Percentiles rank a stretch among this genome's conserved stretches.
Evolutionary conservation across 2,797 vertebrate genomes (phyloP).

Genomic region (Peromyscus attwateri): DNA sequence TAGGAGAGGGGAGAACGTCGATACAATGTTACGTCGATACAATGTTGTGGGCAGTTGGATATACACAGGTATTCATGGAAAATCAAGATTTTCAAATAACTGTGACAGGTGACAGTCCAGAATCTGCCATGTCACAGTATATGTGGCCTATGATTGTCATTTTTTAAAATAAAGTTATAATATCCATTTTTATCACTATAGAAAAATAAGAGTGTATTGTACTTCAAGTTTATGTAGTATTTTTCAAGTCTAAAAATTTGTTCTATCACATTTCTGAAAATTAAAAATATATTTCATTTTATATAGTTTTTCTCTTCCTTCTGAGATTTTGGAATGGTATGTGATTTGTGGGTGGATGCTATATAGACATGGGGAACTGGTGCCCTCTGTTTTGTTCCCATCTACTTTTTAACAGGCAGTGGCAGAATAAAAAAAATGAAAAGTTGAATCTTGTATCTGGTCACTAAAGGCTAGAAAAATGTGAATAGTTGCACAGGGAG

Average conservation of each 20-base stretch:
- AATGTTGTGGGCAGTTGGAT: background rate
- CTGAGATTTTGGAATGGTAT: background rate
- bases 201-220: background rate
- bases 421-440: background rate
- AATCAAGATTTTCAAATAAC: background rate
- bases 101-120: background rate
- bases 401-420: background rate
- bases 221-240: constrained; percentile 36
- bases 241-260: background rate
- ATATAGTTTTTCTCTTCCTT: background rate
- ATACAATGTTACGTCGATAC: background rate
- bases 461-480: background rate
- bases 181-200: background rate
- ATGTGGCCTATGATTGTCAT: background rate
- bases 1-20: accelerated
- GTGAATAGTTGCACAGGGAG: background rate
- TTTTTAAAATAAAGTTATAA: constrained; percentile 6
- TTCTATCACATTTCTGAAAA: constrained; percentile 40
- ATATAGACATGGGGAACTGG: background rate
- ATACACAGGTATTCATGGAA: background rate
- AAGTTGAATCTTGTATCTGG: background rate
- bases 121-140: background rate
- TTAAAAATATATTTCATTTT: constrained; percentile 28
- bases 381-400: background rate
- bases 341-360: background rate